These are phyloP conservation scores for Andrena cerasifolii DNA, from an alignment of 1,140 invertebrate species.

Conservation along the genomic window DNA sequence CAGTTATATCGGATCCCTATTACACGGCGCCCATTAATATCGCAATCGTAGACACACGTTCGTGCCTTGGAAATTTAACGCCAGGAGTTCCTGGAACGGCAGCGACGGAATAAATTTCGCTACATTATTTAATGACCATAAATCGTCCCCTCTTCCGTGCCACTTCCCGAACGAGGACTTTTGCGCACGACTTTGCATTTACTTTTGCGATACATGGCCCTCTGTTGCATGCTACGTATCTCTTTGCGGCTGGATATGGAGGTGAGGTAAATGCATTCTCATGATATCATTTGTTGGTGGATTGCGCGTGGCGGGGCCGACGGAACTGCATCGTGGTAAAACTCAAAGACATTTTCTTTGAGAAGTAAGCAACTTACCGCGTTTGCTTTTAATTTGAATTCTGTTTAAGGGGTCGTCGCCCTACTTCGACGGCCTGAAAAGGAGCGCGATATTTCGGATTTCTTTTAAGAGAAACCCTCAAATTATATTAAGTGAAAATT, in stretches of 20 bases:
- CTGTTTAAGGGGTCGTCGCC: too few relatives aligned
- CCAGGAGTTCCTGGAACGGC: conserved; percentile 29
- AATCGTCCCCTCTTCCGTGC: conserved; percentile 48
- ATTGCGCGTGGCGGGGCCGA: too few relatives aligned
- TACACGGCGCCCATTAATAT: conserved; percentile 52
- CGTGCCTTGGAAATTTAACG: conserved; percentile 45
- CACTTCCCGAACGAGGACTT: conserved; percentile 33
- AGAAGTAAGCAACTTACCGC: too few relatives aligned
- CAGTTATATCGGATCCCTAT: conserved; percentile 52
- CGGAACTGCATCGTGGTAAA: too few relatives aligned
- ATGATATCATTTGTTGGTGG: too few relatives aligned
- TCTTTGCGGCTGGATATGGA: background rate
- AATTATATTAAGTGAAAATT: too few relatives aligned
- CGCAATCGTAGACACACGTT: conserved; percentile 49
- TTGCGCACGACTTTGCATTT: conserved; percentile 20
- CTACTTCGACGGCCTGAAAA: too few relatives aligned
- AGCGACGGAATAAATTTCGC: conserved; percentile 46
- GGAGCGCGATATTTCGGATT: too few relatives aligned
- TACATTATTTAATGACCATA: conserved; percentile 56
- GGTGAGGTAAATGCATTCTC: background rate
- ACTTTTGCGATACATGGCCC: conserved; percentile 18
- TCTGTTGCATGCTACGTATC: background rate
- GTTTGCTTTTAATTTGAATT: too few relatives aligned
- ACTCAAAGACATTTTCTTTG: too few relatives aligned
- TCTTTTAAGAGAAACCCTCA: too few relatives aligned